Evolutionary conservation across 2,888 invertebrate species (phyloP).

Genomic region (Notocelia uddmanniana): DNA sequence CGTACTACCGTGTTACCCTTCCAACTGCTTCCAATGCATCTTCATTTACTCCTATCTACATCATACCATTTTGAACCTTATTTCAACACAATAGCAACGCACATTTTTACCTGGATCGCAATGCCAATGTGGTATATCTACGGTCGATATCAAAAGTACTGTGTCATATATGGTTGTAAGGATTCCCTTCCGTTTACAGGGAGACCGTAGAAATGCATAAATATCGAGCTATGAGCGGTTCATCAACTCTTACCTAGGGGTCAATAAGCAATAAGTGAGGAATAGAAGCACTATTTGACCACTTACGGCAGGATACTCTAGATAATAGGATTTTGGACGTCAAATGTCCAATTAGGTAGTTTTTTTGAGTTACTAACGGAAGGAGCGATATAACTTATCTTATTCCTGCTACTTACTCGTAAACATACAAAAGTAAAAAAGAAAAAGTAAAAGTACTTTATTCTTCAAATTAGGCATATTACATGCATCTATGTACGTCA

Average conservation of each 20-base stretch:
- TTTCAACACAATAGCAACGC: background rate
- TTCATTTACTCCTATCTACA: background rate
- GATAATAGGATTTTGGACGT: slow-evolving; percentile 41
- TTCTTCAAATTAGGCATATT: too few species aligned
- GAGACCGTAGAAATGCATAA: slow-evolving; percentile 70
- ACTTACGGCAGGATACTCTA: slow-evolving; percentile 18
- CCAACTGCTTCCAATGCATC: slow-evolving; percentile 23
- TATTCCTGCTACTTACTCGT: background rate
- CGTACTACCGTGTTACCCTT: slow-evolving; percentile 32
- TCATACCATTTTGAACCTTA: slow-evolving; percentile 19
- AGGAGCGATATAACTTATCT: background rate
- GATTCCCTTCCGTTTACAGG: slow-evolving; percentile 67
- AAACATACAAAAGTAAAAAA: too few species aligned
- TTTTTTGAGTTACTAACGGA: background rate
- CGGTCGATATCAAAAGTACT: slow-evolving; percentile 70
- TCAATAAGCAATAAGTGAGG: slow-evolving; percentile 55
- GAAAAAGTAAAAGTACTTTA: too few species aligned
- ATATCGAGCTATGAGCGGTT: slow-evolving; percentile 55
- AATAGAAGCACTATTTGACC: slow-evolving; percentile 46
- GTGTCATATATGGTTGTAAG: slow-evolving; percentile 56
- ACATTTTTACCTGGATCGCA: background rate
- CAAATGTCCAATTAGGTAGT: slow-evolving; percentile 27
- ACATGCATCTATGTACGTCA: too few species aligned
- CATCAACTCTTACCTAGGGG: slow-evolving; percentile 61
- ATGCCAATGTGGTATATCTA: slow-evolving; percentile 46